Evolutionary conservation across 2,113 vertebrate genomes (phyloP).

Genomic region (Rostratula benghalensis): DNA sequence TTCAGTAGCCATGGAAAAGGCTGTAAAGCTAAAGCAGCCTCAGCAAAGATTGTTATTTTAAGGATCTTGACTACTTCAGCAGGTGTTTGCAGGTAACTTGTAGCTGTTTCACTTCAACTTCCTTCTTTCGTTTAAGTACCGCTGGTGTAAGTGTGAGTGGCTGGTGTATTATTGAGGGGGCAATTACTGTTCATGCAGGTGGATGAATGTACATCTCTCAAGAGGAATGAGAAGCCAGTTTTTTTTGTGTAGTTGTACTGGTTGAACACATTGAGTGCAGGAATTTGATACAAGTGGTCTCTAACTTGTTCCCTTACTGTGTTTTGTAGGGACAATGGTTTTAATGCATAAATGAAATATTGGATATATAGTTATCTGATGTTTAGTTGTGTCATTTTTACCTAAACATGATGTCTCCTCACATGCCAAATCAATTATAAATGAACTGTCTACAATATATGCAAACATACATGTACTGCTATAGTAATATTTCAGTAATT

Average conservation of each 20-base stretch:
- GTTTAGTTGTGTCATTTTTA: not conserved
- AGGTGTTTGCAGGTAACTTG: not conserved
- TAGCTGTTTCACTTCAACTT: not conserved
- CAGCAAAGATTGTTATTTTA: not conserved
- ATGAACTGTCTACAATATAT: not conserved
- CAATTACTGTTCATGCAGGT: rapidly evolving
- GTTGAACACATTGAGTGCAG: not conserved
- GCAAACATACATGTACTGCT: not conserved
- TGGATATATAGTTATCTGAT: not conserved
- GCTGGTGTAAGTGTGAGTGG: not conserved
- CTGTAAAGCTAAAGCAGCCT: not conserved
- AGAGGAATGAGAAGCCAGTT: not conserved
- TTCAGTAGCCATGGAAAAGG: not conserved
- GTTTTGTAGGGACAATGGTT: not conserved
- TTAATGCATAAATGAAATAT: not conserved
- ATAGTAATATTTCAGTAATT: not conserved
- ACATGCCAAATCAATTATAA: not conserved
- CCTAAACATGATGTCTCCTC: not conserved
- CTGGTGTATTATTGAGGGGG: not conserved
- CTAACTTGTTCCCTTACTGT: not conserved
- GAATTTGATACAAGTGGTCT: not conserved
- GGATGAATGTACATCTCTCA: rapidly evolving
- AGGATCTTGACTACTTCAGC: not conserved
- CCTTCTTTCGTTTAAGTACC: not conserved
- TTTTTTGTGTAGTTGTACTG: not conserved